Percentiles rank a stretch among this genome's conserved stretches.
phyloP scores from a whole-genome alignment of 2,113 vertebrate genomes.

The Nycticebus coucang region DNA sequence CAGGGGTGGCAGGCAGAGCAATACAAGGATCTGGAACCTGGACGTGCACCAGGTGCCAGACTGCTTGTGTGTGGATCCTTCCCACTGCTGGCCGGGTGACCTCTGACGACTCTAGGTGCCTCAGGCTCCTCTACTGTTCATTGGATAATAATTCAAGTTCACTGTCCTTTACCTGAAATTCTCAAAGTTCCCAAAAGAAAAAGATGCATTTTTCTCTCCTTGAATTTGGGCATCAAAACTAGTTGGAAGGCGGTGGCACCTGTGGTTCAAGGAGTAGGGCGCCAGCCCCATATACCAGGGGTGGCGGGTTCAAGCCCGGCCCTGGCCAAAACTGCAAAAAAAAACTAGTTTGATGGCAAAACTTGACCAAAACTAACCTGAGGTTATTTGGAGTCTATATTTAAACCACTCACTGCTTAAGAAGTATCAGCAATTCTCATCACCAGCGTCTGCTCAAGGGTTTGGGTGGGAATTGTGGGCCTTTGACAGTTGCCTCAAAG shows the following conservation, averaged over 20 bases:
- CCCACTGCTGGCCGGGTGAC: neutral
- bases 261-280: no score
- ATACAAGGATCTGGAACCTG: fast-evolving
- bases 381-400: neutral
- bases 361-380: neutral
- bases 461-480: fast-evolving
- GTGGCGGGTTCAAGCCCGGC: no score
- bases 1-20: fast-evolving
- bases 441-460: neutral
- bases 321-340: no score
- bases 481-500: neutral
- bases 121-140: neutral
- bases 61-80: fast-evolving
- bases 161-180: neutral
- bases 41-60: fast-evolving
- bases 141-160: neutral
- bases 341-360: neutral
- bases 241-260: neutral
- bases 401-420: neutral
- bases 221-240: neutral
- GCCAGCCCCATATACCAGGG: no score
- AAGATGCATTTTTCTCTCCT: no score
- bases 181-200: neutral
- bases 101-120: fast-evolving
- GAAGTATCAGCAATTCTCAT: neutral